Conservation (phyloP, 2,113 vertebrate species). For the Regulus satrapa region DNA sequence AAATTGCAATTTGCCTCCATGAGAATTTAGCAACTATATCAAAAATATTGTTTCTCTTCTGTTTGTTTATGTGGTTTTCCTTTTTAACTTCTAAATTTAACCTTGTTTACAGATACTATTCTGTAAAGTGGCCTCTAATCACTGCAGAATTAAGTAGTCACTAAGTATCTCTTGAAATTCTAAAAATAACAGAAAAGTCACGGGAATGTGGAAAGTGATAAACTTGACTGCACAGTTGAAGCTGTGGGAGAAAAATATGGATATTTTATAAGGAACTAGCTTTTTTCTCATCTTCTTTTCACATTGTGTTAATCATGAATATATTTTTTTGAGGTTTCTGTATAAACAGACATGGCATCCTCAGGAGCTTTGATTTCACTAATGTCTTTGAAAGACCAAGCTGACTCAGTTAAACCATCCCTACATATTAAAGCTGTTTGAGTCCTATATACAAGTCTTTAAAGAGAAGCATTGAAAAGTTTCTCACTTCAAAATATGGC, state of each 20-base stretch:
- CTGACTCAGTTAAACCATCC: neutral
- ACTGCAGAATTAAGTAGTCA: neutral
- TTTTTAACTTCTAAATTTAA: constrained; percentile 16
- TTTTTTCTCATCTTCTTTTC: neutral
- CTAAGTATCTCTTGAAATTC: neutral
- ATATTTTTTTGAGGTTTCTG: neutral
- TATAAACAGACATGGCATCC: neutral
- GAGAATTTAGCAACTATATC: neutral
- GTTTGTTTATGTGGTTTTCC: neutral
- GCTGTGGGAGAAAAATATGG: neutral
- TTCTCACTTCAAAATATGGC: neutral
- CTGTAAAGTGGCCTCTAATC: neutral
- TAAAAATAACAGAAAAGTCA: neutral
- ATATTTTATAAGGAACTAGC: neutral
- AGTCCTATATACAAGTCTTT: neutral
- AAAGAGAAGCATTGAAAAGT: neutral
- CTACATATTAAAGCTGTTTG: neutral
- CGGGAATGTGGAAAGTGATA: neutral
- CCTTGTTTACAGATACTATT: neutral
- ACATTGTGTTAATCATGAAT: neutral
- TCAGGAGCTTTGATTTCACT: neutral
- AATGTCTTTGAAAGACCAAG: neutral
- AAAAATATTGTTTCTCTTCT: neutral
- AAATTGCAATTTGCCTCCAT: neutral
- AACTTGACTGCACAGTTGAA: neutral